These are phyloP conservation scores for Saturnia japonica DNA, from an alignment of 2,888 invertebrate genomes.

Conservation along the genomic window DNA sequence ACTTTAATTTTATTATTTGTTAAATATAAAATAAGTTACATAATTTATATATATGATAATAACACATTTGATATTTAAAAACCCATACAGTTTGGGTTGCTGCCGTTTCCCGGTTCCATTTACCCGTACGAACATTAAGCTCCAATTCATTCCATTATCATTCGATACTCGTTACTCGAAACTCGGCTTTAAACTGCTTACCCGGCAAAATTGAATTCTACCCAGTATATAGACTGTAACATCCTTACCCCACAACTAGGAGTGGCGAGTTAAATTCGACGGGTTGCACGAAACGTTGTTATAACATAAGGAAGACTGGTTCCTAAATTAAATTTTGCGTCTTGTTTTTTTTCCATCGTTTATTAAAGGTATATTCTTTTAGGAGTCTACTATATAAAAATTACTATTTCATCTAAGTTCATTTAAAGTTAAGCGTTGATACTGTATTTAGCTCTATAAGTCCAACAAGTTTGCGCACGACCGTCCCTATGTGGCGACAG, in stretches of 20 bases:
- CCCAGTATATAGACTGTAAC: constrained; percentile 35
- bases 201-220: constrained; percentile 48
- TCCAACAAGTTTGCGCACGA: no score
- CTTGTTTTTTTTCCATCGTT: not conserved
- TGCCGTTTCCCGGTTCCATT: constrained; percentile 22
- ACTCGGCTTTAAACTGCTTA: constrained; percentile 54
- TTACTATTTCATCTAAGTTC: not conserved
- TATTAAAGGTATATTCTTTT: not conserved
- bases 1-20: no score
- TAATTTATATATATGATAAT: no score
- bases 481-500: no score
- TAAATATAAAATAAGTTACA: no score
- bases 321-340: constrained; percentile 8
- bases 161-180: constrained; percentile 56
- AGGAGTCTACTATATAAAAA: not conserved
- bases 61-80: constrained; percentile 11
- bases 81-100: not conserved
- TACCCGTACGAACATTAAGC: constrained; percentile 47
- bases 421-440: no score
- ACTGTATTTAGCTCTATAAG: no score
- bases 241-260: constrained; percentile 33
- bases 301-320: not conserved
- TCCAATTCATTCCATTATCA: constrained; percentile 62
- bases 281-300: constrained; percentile 14
- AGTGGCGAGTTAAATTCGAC: constrained; percentile 21